Conservation (phyloP, 2,888 invertebrate species). For the Hybos culiciformis region DNA sequence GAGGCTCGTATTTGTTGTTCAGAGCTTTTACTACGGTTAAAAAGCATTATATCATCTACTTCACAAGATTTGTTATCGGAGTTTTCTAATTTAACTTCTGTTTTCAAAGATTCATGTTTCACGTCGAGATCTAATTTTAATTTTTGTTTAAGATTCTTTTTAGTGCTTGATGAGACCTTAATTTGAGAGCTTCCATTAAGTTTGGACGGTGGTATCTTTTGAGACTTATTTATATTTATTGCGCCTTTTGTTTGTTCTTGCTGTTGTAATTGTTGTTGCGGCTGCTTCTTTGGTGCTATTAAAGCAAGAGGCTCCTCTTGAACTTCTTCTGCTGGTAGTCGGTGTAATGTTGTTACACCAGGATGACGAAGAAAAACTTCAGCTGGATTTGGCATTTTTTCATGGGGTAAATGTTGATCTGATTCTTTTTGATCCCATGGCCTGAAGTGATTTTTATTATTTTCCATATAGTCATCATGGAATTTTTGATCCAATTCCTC, state of each 20-base stretch:
- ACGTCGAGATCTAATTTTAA: no score
- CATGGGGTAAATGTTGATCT: conserved; percentile 27
- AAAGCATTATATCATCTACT: no score
- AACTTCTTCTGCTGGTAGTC: conserved; percentile 17
- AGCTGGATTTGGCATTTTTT: conserved; percentile 38
- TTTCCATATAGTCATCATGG: conserved; percentile 20
- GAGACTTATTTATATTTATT: conserved; percentile 18
- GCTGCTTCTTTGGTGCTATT: conserved; percentile 38
- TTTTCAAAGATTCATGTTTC: no score
- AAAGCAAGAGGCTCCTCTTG: conserved; percentile 52
- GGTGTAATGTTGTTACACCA: conserved; percentile 34
- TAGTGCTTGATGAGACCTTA: conserved; percentile 3
- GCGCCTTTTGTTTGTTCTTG: conserved; percentile 20
- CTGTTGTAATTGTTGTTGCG: conserved; percentile 10
- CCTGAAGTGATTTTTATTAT: conserved; percentile 38
- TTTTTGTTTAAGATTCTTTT: no score
- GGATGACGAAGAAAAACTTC: conserved; percentile 33
- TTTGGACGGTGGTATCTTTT: conserved; percentile 18
- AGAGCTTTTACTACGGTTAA: no score
- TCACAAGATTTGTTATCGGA: no score
- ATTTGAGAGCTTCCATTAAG: not conserved
- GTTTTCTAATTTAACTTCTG: no score
- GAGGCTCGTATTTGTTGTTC: no score
- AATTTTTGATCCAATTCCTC: conserved; percentile 21
- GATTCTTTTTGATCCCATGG: conserved; percentile 46